Evolutionary conservation across 2,797 vertebrate genomes (phyloP).

Genomic region (Acipenser ruthenus): DNA sequence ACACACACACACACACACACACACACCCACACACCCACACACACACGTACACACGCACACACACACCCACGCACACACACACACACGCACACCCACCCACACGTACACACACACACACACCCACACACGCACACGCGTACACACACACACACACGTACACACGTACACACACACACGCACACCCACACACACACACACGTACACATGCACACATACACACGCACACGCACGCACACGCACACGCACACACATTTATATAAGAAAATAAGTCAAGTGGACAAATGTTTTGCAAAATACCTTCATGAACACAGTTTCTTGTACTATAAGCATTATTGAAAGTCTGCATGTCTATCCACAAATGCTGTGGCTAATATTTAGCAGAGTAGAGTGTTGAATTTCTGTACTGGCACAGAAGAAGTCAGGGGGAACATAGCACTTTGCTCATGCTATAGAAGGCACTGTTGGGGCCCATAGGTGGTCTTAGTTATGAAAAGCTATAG

Average conservation of each 20-base stretch:
- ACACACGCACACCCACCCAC: conserved; percentile 26
- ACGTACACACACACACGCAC: conserved; percentile 9
- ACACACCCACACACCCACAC: conserved; percentile 23
- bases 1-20: conserved; percentile 30
- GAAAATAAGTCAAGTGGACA: too few relatives aligned
- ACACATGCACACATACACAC: neutral
- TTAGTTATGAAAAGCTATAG: too few relatives aligned
- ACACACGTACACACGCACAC: conserved; percentile 11
- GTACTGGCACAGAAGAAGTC: too few relatives aligned
- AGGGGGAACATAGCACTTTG: too few relatives aligned
- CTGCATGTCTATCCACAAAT: too few relatives aligned
- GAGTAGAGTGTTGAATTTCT: too few relatives aligned
- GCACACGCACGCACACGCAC: conserved; percentile 18
- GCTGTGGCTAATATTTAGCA: too few relatives aligned
- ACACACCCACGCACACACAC: conserved; percentile 32
- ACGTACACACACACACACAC: neutral
- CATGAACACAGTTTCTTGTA: too few relatives aligned
- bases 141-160: conserved; percentile 37
- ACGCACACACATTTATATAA: conserved; percentile 41
- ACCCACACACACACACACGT: neutral
- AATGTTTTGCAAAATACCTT: too few relatives aligned
- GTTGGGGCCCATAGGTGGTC: too few relatives aligned
- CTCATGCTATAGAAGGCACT: too few relatives aligned
- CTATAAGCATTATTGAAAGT: too few relatives aligned
- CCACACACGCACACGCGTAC: conserved; percentile 28